Conservation (phyloP, 2,888 invertebrate species). For the Peribatodes rhomboidaria region DNA sequence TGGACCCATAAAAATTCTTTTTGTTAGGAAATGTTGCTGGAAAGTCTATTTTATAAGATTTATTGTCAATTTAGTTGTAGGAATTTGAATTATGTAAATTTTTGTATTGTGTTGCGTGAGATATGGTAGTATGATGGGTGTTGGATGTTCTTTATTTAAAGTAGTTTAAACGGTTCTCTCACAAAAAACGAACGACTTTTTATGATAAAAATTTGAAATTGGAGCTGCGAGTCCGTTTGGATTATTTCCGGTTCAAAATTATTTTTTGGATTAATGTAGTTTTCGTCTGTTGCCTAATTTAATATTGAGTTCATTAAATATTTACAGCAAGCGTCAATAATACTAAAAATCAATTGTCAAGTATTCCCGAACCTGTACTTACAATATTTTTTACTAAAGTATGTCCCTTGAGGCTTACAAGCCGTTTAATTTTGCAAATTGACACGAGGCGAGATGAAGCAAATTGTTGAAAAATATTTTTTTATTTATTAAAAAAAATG, state of each 20-base stretch:
- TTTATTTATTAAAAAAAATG: too few relatives aligned
- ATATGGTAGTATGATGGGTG: conserved; percentile 30
- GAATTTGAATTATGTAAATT: conserved; percentile 40
- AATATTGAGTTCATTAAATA: too few relatives aligned
- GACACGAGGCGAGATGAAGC: too few relatives aligned
- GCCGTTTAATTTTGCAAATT: too few relatives aligned
- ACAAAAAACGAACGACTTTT: neutral
- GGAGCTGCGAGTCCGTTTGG: neutral
- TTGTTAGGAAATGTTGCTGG: conserved; percentile 38
- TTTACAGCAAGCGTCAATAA: too few relatives aligned
- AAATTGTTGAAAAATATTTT: too few relatives aligned
- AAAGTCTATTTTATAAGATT: conserved; percentile 44
- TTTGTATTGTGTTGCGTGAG: conserved; percentile 24
- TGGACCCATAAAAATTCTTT: conserved; percentile 42
- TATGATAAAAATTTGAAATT: conserved; percentile 3
- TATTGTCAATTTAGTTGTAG: conserved; percentile 38
- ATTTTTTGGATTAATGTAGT: neutral
- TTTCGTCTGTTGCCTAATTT: neutral
- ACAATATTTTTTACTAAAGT: too few relatives aligned
- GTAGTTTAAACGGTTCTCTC: conserved; percentile 8
- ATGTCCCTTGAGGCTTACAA: too few relatives aligned
- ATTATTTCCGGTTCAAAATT: neutral
- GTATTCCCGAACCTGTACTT: too few relatives aligned
- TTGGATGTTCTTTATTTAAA: conserved; percentile 15
- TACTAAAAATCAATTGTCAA: too few relatives aligned